Conservation (phyloP, 2,113 vertebrate species). For the Poeciliopsis retropinna region DNA sequence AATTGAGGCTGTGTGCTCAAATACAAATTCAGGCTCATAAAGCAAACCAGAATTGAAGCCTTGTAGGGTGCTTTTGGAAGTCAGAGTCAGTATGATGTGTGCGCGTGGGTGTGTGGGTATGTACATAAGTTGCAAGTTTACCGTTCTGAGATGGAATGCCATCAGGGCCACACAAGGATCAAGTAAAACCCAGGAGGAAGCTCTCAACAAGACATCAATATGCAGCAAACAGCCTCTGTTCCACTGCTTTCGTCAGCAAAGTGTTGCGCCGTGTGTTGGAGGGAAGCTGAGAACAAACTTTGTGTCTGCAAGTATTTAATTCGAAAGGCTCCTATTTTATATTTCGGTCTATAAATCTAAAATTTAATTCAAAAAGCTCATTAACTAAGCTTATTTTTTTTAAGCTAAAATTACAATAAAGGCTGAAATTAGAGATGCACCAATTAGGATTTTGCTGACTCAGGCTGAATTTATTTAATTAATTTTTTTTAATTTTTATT, state of each 20-base stretch:
- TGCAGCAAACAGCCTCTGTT: conserved; percentile 55
- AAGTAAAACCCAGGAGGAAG: conserved; percentile 68
- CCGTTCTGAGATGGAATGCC: conserved; percentile 56
- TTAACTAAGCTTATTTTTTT: conserved; percentile 4
- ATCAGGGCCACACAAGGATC: conserved; percentile 57
- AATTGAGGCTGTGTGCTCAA: conserved; percentile 52
- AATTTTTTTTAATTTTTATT: neutral
- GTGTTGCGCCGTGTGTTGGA: conserved; percentile 3
- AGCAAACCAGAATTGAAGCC: conserved; percentile 33
- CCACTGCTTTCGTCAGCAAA: conserved; percentile 53
- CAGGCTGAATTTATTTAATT: neutral
- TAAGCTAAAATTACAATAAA: conserved; percentile 11
- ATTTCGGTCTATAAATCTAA: conserved; percentile 8
- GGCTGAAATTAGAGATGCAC: neutral
- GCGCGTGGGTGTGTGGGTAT: neutral
- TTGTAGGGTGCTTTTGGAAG: neutral
- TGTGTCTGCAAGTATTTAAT: conserved; percentile 31
- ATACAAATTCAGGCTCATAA: conserved; percentile 62
- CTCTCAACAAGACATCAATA: conserved; percentile 65
- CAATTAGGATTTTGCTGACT: neutral
- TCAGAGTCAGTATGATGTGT: conserved; percentile 17
- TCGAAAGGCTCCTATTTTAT: conserved; percentile 23
- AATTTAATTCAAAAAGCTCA: conserved; percentile 21
- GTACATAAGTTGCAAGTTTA: conserved; percentile 49
- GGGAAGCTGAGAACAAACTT: conserved; percentile 22